A percentile compares a stretch with the other conserved stretches of the same genome.
Evolutionary conservation across 2,113 vertebrate species (phyloP).

Genomic region (Eleginops maclovinus): DNA sequence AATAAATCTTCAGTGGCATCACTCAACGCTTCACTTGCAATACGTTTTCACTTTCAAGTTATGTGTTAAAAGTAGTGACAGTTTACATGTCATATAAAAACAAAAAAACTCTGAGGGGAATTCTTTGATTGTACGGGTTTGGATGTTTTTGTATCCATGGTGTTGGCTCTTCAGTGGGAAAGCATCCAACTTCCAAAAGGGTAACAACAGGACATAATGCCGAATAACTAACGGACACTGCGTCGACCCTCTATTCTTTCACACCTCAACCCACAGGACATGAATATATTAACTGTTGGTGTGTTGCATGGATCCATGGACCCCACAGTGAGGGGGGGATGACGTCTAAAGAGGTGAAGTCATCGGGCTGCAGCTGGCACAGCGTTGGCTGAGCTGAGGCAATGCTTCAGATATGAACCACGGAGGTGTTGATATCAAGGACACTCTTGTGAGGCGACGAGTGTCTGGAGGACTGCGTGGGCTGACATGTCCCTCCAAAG

Average conservation of each 20-base stretch:
- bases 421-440: constrained; percentile 73
- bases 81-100: background rate
- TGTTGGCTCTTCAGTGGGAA: constrained; percentile 28
- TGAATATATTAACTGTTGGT: background rate
- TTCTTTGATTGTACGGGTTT: constrained; percentile 13
- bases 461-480: constrained; percentile 64
- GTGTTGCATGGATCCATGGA: constrained; percentile 17
- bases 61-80: background rate
- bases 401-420: constrained; percentile 65
- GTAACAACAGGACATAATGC: constrained; percentile 43
- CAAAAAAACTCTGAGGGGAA: constrained; percentile 7
- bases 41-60: constrained; percentile 27
- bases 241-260: constrained; percentile 31
- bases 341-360: constrained; percentile 60
- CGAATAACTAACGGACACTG: constrained; percentile 25
- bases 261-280: constrained; percentile 41
- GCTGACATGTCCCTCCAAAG: constrained; percentile 21
- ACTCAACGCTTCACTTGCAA: constrained; percentile 1
- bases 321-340: constrained; percentile 23
- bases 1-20: constrained; percentile 1
- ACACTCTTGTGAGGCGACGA: constrained; percentile 60
- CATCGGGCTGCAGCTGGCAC: constrained; percentile 58
- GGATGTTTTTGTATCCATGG: constrained; percentile 33
- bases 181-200: constrained; percentile 42
- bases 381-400: constrained; percentile 58